Evolutionary conservation across 1,140 invertebrate genomes (phyloP).

Genomic region (Dinoponera quadriceps): DNA sequence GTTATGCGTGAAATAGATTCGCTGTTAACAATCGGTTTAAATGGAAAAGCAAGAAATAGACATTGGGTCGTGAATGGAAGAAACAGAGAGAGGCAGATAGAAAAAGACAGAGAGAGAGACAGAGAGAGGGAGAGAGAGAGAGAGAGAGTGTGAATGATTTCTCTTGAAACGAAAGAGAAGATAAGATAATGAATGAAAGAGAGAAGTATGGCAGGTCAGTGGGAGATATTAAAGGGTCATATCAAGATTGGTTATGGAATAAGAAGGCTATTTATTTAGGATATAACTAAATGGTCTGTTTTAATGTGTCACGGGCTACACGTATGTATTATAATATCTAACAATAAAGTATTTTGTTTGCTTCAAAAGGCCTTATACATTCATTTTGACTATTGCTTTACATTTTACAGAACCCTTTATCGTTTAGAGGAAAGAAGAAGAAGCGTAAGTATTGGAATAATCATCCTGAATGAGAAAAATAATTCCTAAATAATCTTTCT

Average conservation of each 20-base stretch:
- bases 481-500: too few relatives aligned
- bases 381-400: neutral
- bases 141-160: slow-evolving; percentile 62
- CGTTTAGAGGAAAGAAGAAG: too few relatives aligned
- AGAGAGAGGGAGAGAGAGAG: slow-evolving; percentile 66
- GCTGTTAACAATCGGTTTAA: slow-evolving; percentile 80
- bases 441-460: neutral
- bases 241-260: slow-evolving; percentile 85
- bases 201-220: slow-evolving; percentile 31
- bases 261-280: slow-evolving; percentile 85
- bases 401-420: neutral
- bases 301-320: slow-evolving; percentile 86
- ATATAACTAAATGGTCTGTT: slow-evolving; percentile 86
- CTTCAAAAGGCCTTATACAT: slow-evolving; percentile 76
- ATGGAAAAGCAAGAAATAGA: slow-evolving; percentile 63
- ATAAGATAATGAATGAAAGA: slow-evolving; percentile 69
- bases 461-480: too few relatives aligned
- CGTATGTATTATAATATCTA: slow-evolving; percentile 86
- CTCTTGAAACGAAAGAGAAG: slow-evolving; percentile 74
- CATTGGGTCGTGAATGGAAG: slow-evolving; percentile 57
- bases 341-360: slow-evolving; percentile 87
- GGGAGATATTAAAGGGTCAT: slow-evolving; percentile 77
- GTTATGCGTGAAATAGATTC: slow-evolving; percentile 81
- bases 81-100: slow-evolving; percentile 35
- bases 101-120: slow-evolving; percentile 65